phyloP scores from a whole-genome alignment of 2,113 vertebrate genomes.

The Hyperopisus bebe region DNA sequence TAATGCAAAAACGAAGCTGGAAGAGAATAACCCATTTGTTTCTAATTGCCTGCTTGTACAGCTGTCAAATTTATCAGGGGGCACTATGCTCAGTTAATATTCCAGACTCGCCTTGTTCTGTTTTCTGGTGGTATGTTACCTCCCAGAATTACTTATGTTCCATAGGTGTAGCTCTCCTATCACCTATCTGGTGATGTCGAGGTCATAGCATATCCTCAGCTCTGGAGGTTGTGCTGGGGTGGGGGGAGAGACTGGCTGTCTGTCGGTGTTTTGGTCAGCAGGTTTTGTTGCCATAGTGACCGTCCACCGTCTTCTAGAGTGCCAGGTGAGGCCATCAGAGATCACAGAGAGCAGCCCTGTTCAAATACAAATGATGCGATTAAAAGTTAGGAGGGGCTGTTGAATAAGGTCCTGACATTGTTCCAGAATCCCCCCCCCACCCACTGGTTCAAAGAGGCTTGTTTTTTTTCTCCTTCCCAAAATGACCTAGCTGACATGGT shows the following conservation, averaged over 20 bases:
- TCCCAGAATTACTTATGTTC: background rate
- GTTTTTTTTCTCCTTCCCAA: background rate
- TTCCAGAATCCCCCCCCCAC: conserved; percentile 12
- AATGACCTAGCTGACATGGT: conserved; percentile 37
- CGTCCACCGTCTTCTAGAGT: background rate
- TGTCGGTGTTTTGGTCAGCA: background rate
- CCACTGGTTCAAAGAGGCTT: conserved; percentile 19
- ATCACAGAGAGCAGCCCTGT: background rate
- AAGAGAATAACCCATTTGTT: background rate
- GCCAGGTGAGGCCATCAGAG: background rate
- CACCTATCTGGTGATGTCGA: background rate
- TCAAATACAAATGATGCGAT: background rate
- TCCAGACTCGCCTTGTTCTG: background rate
- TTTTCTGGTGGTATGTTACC: background rate
- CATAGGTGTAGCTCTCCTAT: background rate
- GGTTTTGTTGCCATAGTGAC: background rate
- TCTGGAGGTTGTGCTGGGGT: background rate
- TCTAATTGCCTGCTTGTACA: background rate
- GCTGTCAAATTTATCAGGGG: background rate
- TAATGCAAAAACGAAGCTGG: background rate
- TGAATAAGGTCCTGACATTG: conserved; percentile 13
- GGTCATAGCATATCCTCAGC: background rate
- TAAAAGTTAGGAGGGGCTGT: background rate
- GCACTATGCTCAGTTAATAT: background rate
- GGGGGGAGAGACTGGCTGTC: background rate